These are phyloP conservation scores for Microctonus brassicae DNA, from an alignment of 2,888 invertebrate genomes.

Conservation along the genomic window DNA sequence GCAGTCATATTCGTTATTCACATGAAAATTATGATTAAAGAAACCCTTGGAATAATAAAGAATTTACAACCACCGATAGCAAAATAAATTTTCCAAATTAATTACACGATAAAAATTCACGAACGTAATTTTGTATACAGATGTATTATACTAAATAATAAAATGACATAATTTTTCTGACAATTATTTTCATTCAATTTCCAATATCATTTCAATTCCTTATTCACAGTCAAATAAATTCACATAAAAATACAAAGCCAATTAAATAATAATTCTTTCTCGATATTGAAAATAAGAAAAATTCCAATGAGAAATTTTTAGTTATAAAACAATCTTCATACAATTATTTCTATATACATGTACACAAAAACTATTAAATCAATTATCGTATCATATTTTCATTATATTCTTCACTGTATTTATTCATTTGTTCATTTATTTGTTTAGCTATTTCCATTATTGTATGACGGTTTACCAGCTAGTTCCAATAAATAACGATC, in stretches of 20 bases:
- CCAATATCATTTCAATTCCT: not conserved
- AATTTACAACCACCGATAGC: too few relatives aligned
- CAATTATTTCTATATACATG: conserved; percentile 46
- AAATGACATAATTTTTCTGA: conserved; percentile 13
- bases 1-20: too few relatives aligned
- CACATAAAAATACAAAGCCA: not conserved
- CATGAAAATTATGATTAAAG: not conserved
- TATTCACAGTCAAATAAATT: not conserved
- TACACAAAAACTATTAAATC: conserved; percentile 44
- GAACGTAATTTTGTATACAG: conserved; percentile 4
- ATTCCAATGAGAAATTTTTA: not conserved
- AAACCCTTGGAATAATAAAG: too few relatives aligned
- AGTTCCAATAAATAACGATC: conserved; percentile 91
- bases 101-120: not conserved
- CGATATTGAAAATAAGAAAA: not conserved
- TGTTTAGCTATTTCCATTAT: conserved; percentile 75
- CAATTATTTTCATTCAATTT: not conserved
- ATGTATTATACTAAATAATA: not conserved
- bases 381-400: not conserved
- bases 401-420: too few relatives aligned
- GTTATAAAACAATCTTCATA: conserved; percentile 19
- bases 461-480: conserved; percentile 86
- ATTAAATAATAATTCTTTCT: not conserved
- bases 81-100: too few relatives aligned
- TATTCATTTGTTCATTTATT: not conserved